phyloP scores from a whole-genome alignment of 2,888 invertebrate genomes.

The Hypselothyrea guttata region DNA sequence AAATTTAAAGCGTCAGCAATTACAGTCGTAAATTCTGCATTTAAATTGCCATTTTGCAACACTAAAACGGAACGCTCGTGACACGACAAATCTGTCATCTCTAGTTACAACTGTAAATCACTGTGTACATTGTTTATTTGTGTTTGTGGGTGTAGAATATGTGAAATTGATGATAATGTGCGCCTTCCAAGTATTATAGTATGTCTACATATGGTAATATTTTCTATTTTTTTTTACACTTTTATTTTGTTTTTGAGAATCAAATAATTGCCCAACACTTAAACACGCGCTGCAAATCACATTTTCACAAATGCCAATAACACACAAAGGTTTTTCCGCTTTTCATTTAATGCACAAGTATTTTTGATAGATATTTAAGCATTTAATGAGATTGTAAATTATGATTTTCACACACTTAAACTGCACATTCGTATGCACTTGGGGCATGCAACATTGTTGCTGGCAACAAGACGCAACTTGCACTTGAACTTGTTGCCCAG shows the following conservation, averaged over 20 bases:
- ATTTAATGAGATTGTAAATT: background rate
- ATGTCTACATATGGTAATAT: constrained; percentile 68
- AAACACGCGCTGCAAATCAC: too few species aligned
- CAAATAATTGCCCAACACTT: too few species aligned
- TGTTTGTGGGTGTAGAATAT: constrained; percentile 4
- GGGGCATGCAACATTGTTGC: constrained; percentile 59
- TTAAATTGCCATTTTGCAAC: too few species aligned
- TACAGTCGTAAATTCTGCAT: too few species aligned
- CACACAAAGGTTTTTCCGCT: too few species aligned
- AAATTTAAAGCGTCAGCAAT: too few species aligned
- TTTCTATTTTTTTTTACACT: constrained; percentile 20
- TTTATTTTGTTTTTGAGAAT: constrained; percentile 1
- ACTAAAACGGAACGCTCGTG: too few species aligned
- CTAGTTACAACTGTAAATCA: constrained; percentile 7
- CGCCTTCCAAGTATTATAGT: too few species aligned
- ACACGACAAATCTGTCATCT: too few species aligned
- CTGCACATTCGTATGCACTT: background rate
- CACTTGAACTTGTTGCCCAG: constrained; percentile 61
- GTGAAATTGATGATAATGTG: constrained; percentile 5
- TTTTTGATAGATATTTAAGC: background rate
- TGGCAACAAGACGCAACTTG: constrained; percentile 50
- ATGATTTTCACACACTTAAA: constrained; percentile 15
- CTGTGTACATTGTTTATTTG: background rate
- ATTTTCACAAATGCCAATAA: too few species aligned
- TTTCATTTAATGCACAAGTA: too few species aligned